These are phyloP conservation scores for Phalacrocorax brasilianus DNA, from an alignment of 2,113 vertebrate genomes.

Conservation along the genomic window DNA sequence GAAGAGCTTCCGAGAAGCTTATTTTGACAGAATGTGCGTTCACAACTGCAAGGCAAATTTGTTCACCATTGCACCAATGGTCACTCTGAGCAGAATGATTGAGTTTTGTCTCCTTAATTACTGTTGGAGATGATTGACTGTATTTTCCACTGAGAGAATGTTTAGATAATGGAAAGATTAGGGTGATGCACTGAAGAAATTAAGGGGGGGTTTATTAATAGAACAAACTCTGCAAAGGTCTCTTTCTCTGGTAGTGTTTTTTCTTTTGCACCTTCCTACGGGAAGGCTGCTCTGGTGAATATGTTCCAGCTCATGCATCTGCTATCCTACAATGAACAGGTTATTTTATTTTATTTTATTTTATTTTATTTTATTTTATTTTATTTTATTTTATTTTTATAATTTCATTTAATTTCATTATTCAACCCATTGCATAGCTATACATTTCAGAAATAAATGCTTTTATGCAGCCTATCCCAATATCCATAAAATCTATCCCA, in stretches of 20 bases:
- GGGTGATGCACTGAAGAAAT: background rate
- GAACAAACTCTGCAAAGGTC: background rate
- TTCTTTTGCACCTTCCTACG: constrained; percentile 30
- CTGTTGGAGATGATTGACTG: background rate
- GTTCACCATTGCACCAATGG: fast-evolving
- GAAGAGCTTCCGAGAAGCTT: background rate
- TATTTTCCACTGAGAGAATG: background rate
- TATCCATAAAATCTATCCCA: background rate
- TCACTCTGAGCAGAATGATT: background rate
- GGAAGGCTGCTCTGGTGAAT: constrained; percentile 4
- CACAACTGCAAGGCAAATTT: background rate
- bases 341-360: background rate
- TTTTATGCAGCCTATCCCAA: background rate
- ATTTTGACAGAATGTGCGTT: background rate
- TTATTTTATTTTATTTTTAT: background rate
- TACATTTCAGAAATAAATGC: background rate
- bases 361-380: background rate
- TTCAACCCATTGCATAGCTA: background rate
- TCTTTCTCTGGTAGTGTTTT: background rate
- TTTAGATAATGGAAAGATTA: background rate
- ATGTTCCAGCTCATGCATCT: constrained; percentile 25
- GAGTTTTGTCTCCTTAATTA: background rate
- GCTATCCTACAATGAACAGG: background rate
- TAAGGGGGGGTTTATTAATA: background rate
- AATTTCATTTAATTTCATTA: background rate